A percentile compares a stretch with the other conserved stretches of the same genome.
phyloP scores from a whole-genome alignment of 2,888 invertebrate species.

The Blastobasis lacticolella region DNA sequence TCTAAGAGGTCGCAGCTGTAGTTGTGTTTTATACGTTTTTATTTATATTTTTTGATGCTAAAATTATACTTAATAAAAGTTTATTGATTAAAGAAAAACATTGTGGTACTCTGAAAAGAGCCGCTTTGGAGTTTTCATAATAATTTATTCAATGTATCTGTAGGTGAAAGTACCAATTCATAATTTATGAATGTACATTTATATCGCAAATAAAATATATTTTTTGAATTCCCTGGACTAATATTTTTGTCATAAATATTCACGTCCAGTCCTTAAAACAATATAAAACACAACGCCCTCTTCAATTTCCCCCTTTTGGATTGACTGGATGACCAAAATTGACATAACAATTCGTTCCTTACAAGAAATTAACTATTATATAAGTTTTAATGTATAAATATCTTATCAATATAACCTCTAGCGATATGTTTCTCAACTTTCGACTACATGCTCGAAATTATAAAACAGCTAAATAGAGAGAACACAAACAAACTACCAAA shows the following conservation, averaged over 20 bases:
- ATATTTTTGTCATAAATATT: background rate
- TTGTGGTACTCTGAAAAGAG: background rate
- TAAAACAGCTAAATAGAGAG: constrained; percentile 43
- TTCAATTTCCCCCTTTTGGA: constrained; percentile 19
- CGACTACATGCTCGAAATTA: constrained; percentile 55
- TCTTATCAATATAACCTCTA: constrained; percentile 62
- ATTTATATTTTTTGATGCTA: background rate
- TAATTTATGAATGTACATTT: background rate
- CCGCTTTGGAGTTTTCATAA: background rate
- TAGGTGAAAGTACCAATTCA: background rate
- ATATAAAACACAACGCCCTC: constrained; percentile 16
- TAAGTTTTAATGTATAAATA: constrained; percentile 41
- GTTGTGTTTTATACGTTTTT: constrained; percentile 6
- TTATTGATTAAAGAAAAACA: background rate
- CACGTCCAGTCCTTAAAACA: background rate
- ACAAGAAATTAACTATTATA: constrained; percentile 33
- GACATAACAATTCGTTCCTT: constrained; percentile 50
- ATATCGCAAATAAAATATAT: background rate
- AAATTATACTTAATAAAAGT: constrained; percentile 2
- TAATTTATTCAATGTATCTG: background rate
- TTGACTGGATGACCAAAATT: constrained; percentile 63
- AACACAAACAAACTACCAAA: constrained; percentile 39
- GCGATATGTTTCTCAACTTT: constrained; percentile 70
- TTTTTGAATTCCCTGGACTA: background rate
- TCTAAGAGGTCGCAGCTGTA: constrained; percentile 36